Evolutionary conservation across 2,797 vertebrate genomes (phyloP).

Genomic region (Lemur catta): DNA sequence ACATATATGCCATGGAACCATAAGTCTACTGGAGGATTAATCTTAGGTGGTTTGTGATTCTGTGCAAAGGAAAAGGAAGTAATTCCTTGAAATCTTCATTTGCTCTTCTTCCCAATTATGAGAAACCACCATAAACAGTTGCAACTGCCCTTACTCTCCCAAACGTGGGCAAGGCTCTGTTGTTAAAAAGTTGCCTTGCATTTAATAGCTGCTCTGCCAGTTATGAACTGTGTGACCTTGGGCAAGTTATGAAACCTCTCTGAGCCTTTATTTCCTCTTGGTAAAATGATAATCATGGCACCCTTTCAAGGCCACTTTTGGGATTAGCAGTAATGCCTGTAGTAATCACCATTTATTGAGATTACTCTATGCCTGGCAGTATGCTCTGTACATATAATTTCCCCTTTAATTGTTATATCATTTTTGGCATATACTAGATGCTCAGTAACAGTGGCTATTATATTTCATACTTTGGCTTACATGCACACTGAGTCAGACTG

Average conservation of each 20-base stretch:
- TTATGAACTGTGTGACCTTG: neutral
- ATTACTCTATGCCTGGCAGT: neutral
- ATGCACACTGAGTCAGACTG: conserved; percentile 17
- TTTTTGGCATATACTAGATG: conserved; percentile 36
- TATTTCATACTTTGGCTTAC: conserved; percentile 30
- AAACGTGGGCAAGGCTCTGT: neutral
- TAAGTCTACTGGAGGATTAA: neutral
- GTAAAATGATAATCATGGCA: neutral
- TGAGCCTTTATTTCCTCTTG: neutral
- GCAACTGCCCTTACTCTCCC: neutral
- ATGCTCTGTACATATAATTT: neutral
- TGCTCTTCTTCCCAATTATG: neutral
- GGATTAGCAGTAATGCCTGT: neutral
- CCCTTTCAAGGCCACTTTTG: neutral
- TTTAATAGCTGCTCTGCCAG: neutral
- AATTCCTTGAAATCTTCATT: neutral
- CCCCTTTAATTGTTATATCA: neutral
- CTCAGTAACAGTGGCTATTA: conserved; percentile 30
- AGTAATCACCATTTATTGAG: neutral
- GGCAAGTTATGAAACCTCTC: neutral
- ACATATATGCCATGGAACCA: neutral
- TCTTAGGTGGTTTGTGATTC: neutral
- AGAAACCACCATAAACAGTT: neutral
- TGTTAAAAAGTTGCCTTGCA: neutral
- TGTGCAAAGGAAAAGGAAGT: neutral